Evolutionary conservation across 2,888 invertebrate species (phyloP).

Genomic region (Athalia circularis): DNA sequence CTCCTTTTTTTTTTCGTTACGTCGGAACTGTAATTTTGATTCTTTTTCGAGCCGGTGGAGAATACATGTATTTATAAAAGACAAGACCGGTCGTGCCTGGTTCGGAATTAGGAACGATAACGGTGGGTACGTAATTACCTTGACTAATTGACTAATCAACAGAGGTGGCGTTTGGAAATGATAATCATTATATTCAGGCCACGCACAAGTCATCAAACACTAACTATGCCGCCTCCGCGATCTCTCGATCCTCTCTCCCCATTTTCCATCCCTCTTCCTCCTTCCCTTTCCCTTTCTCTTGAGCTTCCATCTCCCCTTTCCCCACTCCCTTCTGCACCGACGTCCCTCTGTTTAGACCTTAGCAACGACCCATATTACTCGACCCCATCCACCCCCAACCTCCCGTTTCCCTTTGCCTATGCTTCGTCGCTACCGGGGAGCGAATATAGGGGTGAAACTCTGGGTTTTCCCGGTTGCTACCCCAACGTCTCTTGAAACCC

Average conservation of each 20-base stretch:
- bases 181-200: slow-evolving; percentile 57
- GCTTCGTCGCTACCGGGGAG: slow-evolving; percentile 30
- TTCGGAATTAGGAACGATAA: background rate
- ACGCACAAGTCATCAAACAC: slow-evolving; percentile 62
- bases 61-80: background rate
- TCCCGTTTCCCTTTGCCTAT: background rate
- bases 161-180: slow-evolving; percentile 44
- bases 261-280: background rate
- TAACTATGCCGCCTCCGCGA: slow-evolving; percentile 52
- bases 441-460: slow-evolving; percentile 43
- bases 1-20: too few species aligned
- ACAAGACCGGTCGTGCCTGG: background rate
- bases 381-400: slow-evolving; percentile 33
- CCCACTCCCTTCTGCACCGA: background rate
- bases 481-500: slow-evolving; percentile 42
- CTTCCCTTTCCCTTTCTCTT: background rate
- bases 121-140: slow-evolving; percentile 26
- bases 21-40: too few species aligned
- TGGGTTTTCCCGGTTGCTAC: slow-evolving; percentile 48
- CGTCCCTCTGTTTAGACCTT: slow-evolving; percentile 41
- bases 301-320: background rate
- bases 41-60: too few species aligned
- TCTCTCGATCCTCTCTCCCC: background rate
- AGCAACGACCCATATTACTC: slow-evolving; percentile 58
- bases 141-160: slow-evolving; percentile 42